phyloP scores from a whole-genome alignment of 2,797 vertebrate species.

The Harpagifer antarcticus region DNA sequence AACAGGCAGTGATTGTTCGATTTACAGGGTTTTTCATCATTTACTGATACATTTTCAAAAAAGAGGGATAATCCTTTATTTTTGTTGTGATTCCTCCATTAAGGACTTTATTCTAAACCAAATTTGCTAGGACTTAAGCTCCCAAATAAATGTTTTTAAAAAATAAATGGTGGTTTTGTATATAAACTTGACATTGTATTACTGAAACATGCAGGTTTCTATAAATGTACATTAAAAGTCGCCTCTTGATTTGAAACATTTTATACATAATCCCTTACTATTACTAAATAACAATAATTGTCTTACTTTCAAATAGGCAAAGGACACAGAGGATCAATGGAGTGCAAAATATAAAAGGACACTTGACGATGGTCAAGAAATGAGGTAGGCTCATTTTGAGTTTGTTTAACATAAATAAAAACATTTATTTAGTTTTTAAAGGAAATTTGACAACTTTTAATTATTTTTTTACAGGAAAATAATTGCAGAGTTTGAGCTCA shows the following conservation, averaged over 20 bases:
- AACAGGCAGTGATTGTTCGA: not conserved
- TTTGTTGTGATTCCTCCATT: not conserved
- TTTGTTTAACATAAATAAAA: no score
- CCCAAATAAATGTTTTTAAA: not conserved
- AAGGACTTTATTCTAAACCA: no score
- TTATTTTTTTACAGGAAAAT: slow-evolving; percentile 84
- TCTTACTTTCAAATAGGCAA: slow-evolving; percentile 77
- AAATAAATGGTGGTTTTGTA: not conserved
- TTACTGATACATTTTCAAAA: not conserved
- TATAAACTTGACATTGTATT: not conserved
- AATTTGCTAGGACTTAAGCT: not conserved
- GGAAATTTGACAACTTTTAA: not conserved
- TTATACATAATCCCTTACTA: not conserved
- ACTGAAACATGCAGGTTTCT: not conserved
- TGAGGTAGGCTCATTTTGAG: slow-evolving; percentile 85
- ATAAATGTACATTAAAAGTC: not conserved
- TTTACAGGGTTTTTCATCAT: not conserved
- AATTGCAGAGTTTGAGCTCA: slow-evolving; percentile 88
- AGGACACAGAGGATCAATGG: slow-evolving; percentile 81
- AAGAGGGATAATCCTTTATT: not conserved
- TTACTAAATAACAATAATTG: not conserved
- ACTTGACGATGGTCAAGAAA: slow-evolving; percentile 83
- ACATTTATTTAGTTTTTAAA: not conserved
- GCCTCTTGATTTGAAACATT: not conserved
- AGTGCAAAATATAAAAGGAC: slow-evolving; percentile 80